Percentiles rank a stretch among this genome's conserved stretches.
phyloP scores from a whole-genome alignment of 2,797 vertebrate species.

The Eulemur mongoz region DNA sequence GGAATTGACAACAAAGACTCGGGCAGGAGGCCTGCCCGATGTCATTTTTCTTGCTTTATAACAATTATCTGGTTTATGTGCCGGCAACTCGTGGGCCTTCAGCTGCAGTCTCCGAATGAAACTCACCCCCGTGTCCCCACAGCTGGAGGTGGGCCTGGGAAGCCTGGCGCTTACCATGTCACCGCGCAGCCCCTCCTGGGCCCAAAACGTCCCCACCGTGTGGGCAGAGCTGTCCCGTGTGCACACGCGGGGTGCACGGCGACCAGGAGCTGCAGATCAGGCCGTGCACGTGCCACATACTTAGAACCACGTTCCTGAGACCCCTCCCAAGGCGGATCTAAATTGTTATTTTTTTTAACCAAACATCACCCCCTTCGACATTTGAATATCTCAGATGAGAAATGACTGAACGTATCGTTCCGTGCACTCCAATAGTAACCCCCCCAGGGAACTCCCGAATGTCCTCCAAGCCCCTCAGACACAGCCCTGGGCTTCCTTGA shows the following conservation, averaged over 20 bases:
- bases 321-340: not conserved
- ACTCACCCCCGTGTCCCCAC: rapidly evolving
- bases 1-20: not conserved
- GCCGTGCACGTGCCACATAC: rapidly evolving
- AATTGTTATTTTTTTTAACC: not conserved
- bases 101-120: too few relatives aligned
- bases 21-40: not conserved
- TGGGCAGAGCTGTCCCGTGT: rapidly evolving
- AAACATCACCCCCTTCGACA: not conserved
- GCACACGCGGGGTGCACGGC: rapidly evolving
- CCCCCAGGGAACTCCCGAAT: rapidly evolving
- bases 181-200: rapidly evolving
- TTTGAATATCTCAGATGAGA: not conserved
- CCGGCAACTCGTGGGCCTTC: rapidly evolving
- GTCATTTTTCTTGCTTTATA: not conserved
- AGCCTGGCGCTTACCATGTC: not conserved
- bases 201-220: not conserved
- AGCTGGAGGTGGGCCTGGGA: rapidly evolving
- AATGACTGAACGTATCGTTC: rapidly evolving
- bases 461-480: too few relatives aligned
- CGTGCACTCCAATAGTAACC: rapidly evolving
- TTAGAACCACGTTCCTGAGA: not conserved
- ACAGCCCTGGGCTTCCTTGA: not conserved
- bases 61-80: not conserved
- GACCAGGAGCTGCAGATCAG: not conserved